These are phyloP conservation scores for Porites cylindrica DNA, from an alignment of 92 coral and sea anemone genomes.

Conservation along the genomic window DNA sequence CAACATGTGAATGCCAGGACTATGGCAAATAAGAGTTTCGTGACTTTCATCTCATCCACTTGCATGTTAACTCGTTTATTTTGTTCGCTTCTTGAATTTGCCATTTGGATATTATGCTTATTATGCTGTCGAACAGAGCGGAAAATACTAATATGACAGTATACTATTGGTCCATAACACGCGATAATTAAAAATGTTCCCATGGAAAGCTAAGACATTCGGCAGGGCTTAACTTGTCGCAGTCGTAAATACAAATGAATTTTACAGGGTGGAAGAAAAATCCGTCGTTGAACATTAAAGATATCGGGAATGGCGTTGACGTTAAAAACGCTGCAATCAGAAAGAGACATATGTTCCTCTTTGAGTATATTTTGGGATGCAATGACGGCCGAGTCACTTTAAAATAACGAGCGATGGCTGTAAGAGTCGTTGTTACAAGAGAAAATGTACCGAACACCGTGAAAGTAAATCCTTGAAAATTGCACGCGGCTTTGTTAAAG, in stretches of 20 bases:
- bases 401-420: conserved; percentile 25
- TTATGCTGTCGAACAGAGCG: conserved; percentile 13
- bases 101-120: background rate
- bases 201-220: no score
- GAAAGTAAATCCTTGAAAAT: conserved; percentile 8
- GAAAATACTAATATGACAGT: conserved; percentile 11
- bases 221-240: background rate
- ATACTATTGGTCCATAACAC: conserved; percentile 1
- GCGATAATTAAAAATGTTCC: background rate
- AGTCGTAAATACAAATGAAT: conserved; percentile 21
- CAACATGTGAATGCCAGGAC: no score
- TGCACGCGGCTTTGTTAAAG: background rate
- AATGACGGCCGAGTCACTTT: conserved; percentile 6
- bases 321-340: background rate
- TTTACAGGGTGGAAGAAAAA: conserved; percentile 20
- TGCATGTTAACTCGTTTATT: no score
- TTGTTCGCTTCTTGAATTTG: background rate
- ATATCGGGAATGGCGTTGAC: background rate
- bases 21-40: no score
- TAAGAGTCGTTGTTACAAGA: conserved; percentile 1
- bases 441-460: conserved; percentile 5
- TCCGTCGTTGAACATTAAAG: background rate
- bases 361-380: background rate
- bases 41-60: no score
- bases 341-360: no score